A percentile compares a stretch with the other conserved stretches of the same genome.
phyloP scores from a whole-genome alignment of 1,140 invertebrate species.

The Zophobas morio region DNA sequence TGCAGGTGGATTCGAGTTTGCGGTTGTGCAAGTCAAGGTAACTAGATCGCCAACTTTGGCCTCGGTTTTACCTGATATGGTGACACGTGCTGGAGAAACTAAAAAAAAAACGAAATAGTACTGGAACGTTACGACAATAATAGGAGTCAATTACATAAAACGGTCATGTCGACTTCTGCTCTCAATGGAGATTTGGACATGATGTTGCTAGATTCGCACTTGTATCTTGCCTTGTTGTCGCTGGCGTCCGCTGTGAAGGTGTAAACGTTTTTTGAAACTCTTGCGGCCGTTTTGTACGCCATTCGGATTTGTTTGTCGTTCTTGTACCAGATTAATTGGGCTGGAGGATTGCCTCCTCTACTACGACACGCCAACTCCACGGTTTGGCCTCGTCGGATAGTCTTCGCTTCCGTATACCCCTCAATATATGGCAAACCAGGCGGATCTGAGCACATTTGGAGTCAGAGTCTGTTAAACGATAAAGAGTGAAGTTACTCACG shows the following conservation, averaged over 20 bases:
- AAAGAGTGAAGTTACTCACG: slow-evolving; percentile 76
- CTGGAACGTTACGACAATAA: slow-evolving; percentile 44
- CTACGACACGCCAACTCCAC: slow-evolving; percentile 92
- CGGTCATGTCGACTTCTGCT: slow-evolving; percentile 88
- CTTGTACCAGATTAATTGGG: slow-evolving; percentile 94
- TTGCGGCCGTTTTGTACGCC: slow-evolving; percentile 77
- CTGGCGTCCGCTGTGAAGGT: slow-evolving; percentile 88
- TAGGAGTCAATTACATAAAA: slow-evolving; percentile 87
- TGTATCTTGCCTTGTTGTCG: slow-evolving; percentile 94
- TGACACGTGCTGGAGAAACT: slow-evolving; percentile 93
- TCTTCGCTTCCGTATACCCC: slow-evolving; percentile 91
- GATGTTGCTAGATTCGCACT: slow-evolving; percentile 93
- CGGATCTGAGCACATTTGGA: slow-evolving; percentile 78
- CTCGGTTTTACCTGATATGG: slow-evolving; percentile 89
- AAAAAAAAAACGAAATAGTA: slow-evolving; percentile 60
- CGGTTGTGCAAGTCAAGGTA: slow-evolving; percentile 88
- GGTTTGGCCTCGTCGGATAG: slow-evolving; percentile 87
- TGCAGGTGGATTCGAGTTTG: slow-evolving; percentile 92
- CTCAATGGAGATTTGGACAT: slow-evolving; percentile 88
- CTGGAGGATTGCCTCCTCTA: slow-evolving; percentile 94
- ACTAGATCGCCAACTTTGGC: slow-evolving; percentile 89
- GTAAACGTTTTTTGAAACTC: slow-evolving; percentile 89
- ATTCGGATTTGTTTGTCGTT: slow-evolving; percentile 82
- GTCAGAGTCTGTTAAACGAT: neutral
- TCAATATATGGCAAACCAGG: slow-evolving; percentile 94